Conservation (phyloP, 2,888 invertebrate genomes). For the Trissolcus brochymenae region DNA sequence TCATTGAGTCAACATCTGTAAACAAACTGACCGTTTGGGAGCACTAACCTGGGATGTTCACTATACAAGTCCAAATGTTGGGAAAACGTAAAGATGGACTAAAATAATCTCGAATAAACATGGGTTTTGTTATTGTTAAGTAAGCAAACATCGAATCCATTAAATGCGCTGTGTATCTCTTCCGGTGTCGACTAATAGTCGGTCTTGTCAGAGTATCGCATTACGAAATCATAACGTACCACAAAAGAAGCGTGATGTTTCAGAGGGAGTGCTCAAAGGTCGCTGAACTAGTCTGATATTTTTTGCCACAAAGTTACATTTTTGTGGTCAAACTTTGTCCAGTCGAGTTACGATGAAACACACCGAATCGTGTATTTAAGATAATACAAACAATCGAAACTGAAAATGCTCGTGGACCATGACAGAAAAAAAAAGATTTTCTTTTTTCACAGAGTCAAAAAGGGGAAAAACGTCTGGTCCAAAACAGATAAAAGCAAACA, state of each 20-base stretch:
- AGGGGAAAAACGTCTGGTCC: no score
- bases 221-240: slow-evolving; percentile 54
- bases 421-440: no score
- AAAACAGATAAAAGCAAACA: no score
- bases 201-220: slow-evolving; percentile 50
- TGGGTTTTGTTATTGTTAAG: slow-evolving; percentile 39
- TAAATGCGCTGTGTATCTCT: slow-evolving; percentile 45
- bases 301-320: slow-evolving; percentile 34
- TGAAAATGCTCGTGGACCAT: no score
- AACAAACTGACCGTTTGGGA: slow-evolving; percentile 33
- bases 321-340: slow-evolving; percentile 22
- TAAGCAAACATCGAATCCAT: slow-evolving; percentile 51
- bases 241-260: slow-evolving; percentile 49
- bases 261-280: slow-evolving; percentile 53
- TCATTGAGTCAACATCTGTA: no score
- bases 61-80: no score
- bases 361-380: no score
- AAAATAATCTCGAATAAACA: slow-evolving; percentile 6
- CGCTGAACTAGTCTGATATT: slow-evolving; percentile 46
- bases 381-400: no score
- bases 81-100: not conserved
- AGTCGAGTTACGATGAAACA: slow-evolving; percentile 5
- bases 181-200: slow-evolving; percentile 44
- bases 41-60: not conserved
- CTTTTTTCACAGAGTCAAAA: no score